These are phyloP conservation scores for Micoletzkya japonica DNA, from an alignment of 2,888 invertebrate genomes.

Conservation along the genomic window DNA sequence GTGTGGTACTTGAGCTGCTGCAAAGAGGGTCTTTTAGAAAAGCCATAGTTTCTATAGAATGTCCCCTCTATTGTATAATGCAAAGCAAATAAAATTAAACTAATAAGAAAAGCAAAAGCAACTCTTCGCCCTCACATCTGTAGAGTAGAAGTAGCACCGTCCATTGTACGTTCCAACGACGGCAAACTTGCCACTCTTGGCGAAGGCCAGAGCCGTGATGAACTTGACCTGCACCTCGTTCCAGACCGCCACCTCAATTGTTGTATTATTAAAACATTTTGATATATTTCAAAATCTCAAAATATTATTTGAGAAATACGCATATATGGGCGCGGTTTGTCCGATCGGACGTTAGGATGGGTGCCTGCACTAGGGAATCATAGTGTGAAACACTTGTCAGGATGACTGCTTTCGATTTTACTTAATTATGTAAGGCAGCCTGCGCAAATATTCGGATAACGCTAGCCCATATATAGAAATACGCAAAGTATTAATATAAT, in stretches of 20 bases:
- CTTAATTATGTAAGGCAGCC: too few relatives aligned
- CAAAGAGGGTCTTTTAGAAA: too few relatives aligned
- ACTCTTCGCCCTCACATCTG: conserved; percentile 77
- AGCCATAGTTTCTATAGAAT: too few relatives aligned
- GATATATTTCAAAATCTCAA: background rate
- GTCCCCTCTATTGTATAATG: too few relatives aligned
- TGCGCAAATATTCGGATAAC: too few relatives aligned
- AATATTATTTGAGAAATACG: background rate
- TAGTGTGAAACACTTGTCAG: too few relatives aligned
- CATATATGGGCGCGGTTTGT: too few relatives aligned
- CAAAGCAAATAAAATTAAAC: background rate
- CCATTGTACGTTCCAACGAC: conserved; percentile 98
- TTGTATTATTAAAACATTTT: background rate
- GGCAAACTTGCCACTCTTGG: conserved; percentile 87
- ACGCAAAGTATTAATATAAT: background rate
- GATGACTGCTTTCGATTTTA: too few relatives aligned
- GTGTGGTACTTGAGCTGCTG: conserved; percentile 94
- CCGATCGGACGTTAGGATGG: too few relatives aligned
- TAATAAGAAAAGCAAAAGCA: too few relatives aligned
- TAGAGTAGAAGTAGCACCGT: conserved; percentile 94
- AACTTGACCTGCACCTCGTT: conserved; percentile 57
- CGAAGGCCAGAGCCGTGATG: conserved; percentile 63
- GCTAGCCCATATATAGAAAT: too few relatives aligned
- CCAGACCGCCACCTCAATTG: conserved; percentile 47
- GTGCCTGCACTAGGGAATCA: too few relatives aligned